Conservation (phyloP, 2,888 invertebrate species). For the Cataglyphis altisquamis region DNA sequence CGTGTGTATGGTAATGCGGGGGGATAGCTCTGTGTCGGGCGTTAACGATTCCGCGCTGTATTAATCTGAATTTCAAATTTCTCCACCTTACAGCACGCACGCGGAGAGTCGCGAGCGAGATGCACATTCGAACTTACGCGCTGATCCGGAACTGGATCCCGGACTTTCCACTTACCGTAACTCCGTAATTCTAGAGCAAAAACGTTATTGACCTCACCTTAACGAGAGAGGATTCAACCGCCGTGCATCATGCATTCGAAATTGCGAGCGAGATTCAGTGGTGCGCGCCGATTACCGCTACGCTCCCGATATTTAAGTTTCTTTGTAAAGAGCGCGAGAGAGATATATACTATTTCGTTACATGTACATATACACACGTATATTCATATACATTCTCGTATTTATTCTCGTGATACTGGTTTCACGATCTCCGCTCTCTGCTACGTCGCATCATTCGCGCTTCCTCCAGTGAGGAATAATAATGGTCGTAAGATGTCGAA, state of each 20-base stretch:
- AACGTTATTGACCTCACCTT: conserved; percentile 49
- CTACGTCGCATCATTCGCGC: not conserved
- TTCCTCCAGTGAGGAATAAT: conserved; percentile 6
- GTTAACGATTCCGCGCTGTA: conserved; percentile 73
- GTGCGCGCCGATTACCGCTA: not conserved
- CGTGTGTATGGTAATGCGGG: conserved; percentile 72
- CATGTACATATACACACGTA: not conserved
- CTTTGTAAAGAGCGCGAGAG: conserved; percentile 10
- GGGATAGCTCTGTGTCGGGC: conserved; percentile 66
- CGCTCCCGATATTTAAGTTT: not conserved
- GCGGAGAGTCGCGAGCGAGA: conserved; percentile 63
- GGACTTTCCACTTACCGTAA: not conserved
- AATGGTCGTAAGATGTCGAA: conserved; percentile 17
- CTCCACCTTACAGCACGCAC: conserved; percentile 58
- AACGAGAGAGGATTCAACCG: conserved; percentile 42
- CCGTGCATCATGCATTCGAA: conserved; percentile 5
- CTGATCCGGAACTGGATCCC: conserved; percentile 25
- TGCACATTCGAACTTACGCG: conserved; percentile 33
- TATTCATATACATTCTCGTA: not conserved
- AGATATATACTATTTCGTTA: not conserved
- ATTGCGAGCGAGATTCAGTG: not conserved
- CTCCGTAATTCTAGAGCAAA: conserved; percentile 43
- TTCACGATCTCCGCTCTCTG: conserved; percentile 10
- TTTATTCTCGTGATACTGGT: conserved; percentile 6
- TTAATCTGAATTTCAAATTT: conserved; percentile 77